Evolutionary conservation across 2,888 invertebrate species (phyloP).

Genomic region (Meganola albula): DNA sequence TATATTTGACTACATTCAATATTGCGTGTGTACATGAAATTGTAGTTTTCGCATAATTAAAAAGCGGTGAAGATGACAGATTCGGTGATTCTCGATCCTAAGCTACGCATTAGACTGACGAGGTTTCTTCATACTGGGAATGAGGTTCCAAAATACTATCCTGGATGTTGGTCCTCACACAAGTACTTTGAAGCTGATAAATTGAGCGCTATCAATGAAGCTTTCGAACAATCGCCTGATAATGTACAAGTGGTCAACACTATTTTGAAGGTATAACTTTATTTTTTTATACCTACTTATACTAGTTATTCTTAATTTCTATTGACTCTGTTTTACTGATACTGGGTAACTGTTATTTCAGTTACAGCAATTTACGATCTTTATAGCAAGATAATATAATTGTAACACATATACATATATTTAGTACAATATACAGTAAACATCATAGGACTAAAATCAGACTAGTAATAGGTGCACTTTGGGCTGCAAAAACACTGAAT

Average conservation of each 20-base stretch:
- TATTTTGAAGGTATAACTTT: slow-evolving; percentile 49
- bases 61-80: slow-evolving; percentile 42
- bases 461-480: too few relatives aligned
- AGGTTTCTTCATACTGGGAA: slow-evolving; percentile 74
- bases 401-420: too few relatives aligned
- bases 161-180: slow-evolving; percentile 74
- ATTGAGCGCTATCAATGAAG: slow-evolving; percentile 51
- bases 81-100: slow-evolving; percentile 40
- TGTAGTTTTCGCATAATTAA: slow-evolving; percentile 11
- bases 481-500: too few relatives aligned
- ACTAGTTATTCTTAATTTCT: slow-evolving; percentile 5
- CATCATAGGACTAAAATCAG: too few relatives aligned
- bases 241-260: slow-evolving; percentile 50
- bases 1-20: slow-evolving; percentile 34
- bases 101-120: slow-evolving; percentile 54
- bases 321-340: too few relatives aligned
- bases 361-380: too few relatives aligned
- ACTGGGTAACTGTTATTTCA: too few relatives aligned
- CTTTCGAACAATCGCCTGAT: slow-evolving; percentile 29
- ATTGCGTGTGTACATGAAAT: slow-evolving; percentile 25
- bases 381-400: too few relatives aligned
- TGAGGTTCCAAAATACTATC: slow-evolving; percentile 73
- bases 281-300: slow-evolving; percentile 4
- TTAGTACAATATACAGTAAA: too few relatives aligned
- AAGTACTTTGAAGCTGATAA: slow-evolving; percentile 67